These are phyloP conservation scores for Embiotoca jacksoni DNA, from an alignment of 2,113 vertebrate genomes.

Conservation along the genomic window DNA sequence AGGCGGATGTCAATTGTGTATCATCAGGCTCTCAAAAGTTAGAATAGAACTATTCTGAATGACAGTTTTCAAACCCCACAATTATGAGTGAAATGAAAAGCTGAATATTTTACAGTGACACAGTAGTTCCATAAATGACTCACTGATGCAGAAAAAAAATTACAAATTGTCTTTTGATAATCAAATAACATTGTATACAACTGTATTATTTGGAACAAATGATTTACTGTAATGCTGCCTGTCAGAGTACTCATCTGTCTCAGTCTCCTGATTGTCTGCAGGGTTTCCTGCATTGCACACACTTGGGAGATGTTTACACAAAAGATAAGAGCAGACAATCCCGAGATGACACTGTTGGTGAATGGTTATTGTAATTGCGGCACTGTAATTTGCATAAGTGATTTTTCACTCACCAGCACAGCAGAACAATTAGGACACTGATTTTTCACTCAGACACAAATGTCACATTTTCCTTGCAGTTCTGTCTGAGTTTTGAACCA, in stretches of 20 bases:
- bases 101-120: too few relatives aligned
- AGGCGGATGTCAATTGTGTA: neutral
- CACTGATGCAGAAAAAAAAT: too few relatives aligned
- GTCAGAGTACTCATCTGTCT: slow-evolving; percentile 6
- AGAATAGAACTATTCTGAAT: too few relatives aligned
- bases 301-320: slow-evolving; percentile 8
- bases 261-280: neutral
- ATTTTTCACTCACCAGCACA: neutral
- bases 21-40: too few relatives aligned
- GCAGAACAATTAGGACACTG: neutral
- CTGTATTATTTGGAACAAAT: neutral
- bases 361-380: slow-evolving; percentile 1
- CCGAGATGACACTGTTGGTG: neutral
- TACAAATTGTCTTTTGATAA: too few relatives aligned
- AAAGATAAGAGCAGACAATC: slow-evolving; percentile 10
- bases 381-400: neutral
- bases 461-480: neutral
- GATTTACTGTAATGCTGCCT: neutral
- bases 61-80: too few relatives aligned
- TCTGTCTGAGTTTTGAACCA: neutral
- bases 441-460: slow-evolving; percentile 7
- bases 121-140: too few relatives aligned
- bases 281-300: neutral
- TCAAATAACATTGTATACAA: too few relatives aligned
- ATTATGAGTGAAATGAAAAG: too few relatives aligned